Base-by-base conservation (phyloP, 1,140 invertebrate genomes). In the Ladona fulva region DNA sequence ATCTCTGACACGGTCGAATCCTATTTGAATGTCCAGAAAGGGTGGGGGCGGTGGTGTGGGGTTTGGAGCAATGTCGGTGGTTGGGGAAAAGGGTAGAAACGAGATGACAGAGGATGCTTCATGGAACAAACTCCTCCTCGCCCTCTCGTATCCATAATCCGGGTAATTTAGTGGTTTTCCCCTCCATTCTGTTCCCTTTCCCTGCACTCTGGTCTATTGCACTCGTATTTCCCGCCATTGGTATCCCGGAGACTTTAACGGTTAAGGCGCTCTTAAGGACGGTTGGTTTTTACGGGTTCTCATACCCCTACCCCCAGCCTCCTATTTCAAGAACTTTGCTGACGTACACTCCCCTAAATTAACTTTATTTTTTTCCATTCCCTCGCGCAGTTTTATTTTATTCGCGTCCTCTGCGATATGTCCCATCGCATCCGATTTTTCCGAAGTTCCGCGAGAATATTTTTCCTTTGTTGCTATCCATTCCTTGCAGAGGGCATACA, bases 291-390 rank as follows among this genome's bases (percentile, higher is more conserved):
- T 66, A 66, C 52, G 16, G 52, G 14, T 66, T 22, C 12, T 52
- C 44, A 52, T 52, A 10, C 19, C 44, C 44, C 44, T 52, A 10
- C 44, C 52, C 52, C n/a, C 3, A 3, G 5, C 52, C 52, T 66
- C n/a, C n/a, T 66, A 3, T 66, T 66, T 66, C 52, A 16, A 3
- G 3, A 22, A 22, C 52, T 66, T 22, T 22, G 29, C 29, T 37
- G 29, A 37, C 29, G 8, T 37, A 37, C 29, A 37, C 29, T 37
- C 29, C 29, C n/a, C 52, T 3, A 66, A 66, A 22, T 66, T 66
- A 66, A 66, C 52, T 66, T 66, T 66, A 66, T 66, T 66, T 19
- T 66, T 66, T 66, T 66, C 52, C 52, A 37, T 66, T 66, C 52
- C 52, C 52, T 10, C 10, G 10, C 44, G 16, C 52, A 12, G 52